Evolutionary conservation across 2,888 invertebrate genomes (phyloP), one percentile per base, ranked within the genome.

Genomic region (Chrysolina americana): DNA sequence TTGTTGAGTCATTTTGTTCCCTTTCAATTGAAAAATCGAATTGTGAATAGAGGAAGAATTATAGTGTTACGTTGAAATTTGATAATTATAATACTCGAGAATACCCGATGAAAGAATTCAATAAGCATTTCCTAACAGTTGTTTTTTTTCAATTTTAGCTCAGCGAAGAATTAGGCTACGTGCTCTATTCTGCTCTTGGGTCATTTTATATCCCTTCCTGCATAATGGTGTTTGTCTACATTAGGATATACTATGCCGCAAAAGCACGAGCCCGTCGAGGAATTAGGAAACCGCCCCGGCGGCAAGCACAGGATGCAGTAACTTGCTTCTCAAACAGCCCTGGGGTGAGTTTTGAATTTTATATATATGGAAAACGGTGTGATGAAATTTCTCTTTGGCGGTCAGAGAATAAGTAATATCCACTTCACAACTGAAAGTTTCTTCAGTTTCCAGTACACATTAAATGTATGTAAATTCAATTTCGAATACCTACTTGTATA

Each of bases 161-260:
- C 87, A 98, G 97, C 85, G 96, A 96, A 86, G 98, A 98, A 90
- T 93, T 98, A 85, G 98, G 98, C 79, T 99, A 99, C 91, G 98
- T 99, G 86, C 90, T 99, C 75, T 99, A 99, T 90, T 99, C 98
- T 21, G 97, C 98, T 21, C 92, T 98, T 85, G 99, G 99, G 83
- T 99, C 98, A 85, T 99, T 99, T 92, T 99, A 98, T 92, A 97
- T 99, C 88, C 99, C 99, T 77, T 97, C 98, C 86, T 96, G 98
- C 89, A 98, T 99, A 88, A 99, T 99, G 98, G 98, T 99, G 86
- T 98, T 99, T 90, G 99, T 99, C 78, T 99, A 99, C 90, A 98
- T 98, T 89, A 93, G 98, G 89, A 99, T 99, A 90, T 99, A 98
- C 91, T 96, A 93, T 89, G 98, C 98, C 53, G 98, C 98, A 68